Evolutionary conservation across 1,140 invertebrate genomes (phyloP), one percentile per base, ranked within the genome.

Genomic region (Semibalanus balanoides): DNA sequence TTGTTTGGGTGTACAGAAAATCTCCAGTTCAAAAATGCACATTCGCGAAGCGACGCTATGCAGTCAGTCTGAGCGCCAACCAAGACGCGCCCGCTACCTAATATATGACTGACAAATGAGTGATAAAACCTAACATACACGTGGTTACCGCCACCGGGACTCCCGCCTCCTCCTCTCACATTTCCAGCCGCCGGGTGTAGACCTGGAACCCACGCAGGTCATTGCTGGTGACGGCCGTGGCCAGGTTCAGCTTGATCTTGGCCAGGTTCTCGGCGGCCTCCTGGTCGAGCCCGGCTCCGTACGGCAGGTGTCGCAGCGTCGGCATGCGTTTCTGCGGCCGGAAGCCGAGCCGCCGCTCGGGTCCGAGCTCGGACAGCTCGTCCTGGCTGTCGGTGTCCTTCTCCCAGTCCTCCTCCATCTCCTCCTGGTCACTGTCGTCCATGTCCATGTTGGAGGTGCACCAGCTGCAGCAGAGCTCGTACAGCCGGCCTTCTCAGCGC

Each of bases 371-470:
- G 9, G n/a, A 28, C 3, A 30, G 7, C 28, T 28, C 29, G 19
- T 28, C 70, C 28, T 72, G 28, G 28, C n/a, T 29, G 70, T 72
- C 70, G 70, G n/a, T 5, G 70, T 72, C 70, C 28, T 28, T 72
- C 70, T 28, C n/a, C 69, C 22, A 70, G 28, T 7, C 5, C 69
- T 7, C 28, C 25, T 72, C 70, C 19, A 64, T 1, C 51, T 72
- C 70, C 28, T 72, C 70, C 28, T 72, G 70, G 70, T 72, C 70
- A n/a, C 70, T 72, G 70, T 72, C 70, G 3, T 72, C 70, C 70
- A 72, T 29, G 70, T 72, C 70, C 70, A 72, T 72, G 51, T 7
- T 19, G 51, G 22, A 25, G 51, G 51, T 19, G 51, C 14, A 64
- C 51, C 35, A 40, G 35, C 35, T 40, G 35, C 35, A 40, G 35